A percentile compares a stretch with the other conserved stretches of the same genome.
Evolutionary conservation across 1,140 invertebrate genomes (phyloP).

Genomic region (Danaus melanippus): DNA sequence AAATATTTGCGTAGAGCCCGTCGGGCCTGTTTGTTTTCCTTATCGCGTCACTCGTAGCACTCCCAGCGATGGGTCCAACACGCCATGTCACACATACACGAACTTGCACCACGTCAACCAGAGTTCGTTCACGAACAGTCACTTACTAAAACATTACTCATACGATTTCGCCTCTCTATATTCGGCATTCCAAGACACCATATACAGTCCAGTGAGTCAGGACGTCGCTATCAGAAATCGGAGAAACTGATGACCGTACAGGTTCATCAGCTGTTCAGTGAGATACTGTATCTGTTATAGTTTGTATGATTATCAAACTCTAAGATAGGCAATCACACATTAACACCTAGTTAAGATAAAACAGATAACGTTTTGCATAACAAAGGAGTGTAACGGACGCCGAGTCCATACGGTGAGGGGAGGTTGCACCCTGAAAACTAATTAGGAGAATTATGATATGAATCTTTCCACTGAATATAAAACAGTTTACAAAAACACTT

Average conservation of each 20-base stretch:
- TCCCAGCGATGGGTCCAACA: conserved; percentile 26
- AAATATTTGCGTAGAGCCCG: conserved; percentile 47
- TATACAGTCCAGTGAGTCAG: conserved; percentile 4
- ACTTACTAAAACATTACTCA: conserved; percentile 6
- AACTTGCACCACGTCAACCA: too few species aligned
- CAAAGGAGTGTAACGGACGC: conserved; percentile 36
- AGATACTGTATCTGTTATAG: conserved; percentile 57
- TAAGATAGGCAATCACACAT: conserved; percentile 63
- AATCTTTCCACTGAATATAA: too few species aligned
- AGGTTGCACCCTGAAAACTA: conserved; percentile 28
- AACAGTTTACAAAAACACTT: too few species aligned
- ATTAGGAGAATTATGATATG: too few species aligned
- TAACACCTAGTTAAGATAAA: conserved; percentile 69
- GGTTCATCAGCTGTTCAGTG: conserved; percentile 36
- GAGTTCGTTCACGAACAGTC: background rate
- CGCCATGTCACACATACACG: conserved; percentile 6
- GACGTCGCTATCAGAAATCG: conserved; percentile 3
- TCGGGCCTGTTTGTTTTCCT: conserved; percentile 43
- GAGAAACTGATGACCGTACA: conserved; percentile 7
- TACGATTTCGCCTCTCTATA: background rate
- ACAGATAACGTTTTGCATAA: conserved; percentile 67
- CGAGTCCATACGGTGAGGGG: conserved; percentile 34
- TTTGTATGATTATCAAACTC: conserved; percentile 57
- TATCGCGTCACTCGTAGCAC: conserved; percentile 51
- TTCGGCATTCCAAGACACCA: conserved; percentile 1